phyloP scores from a whole-genome alignment of 2,888 invertebrate genomes.

The Amphipoea oculea region DNA sequence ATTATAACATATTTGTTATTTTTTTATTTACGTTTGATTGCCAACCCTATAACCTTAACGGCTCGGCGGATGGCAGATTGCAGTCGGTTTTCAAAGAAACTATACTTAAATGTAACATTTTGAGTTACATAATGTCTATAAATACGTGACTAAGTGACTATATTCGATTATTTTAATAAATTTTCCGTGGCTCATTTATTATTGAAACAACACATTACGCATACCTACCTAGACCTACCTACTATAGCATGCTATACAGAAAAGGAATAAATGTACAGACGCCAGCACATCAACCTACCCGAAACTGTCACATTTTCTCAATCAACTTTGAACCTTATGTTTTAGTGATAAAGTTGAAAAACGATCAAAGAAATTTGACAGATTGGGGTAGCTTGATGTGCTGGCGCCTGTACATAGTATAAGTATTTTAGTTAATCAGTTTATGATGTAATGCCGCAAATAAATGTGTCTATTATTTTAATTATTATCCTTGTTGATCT shows the following conservation, averaged over 20 bases:
- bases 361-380: no score
- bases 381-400: no score
- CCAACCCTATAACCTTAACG: slow-evolving; percentile 8
- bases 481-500: slow-evolving; percentile 21
- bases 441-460: slow-evolving; percentile 4
- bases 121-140: slow-evolving; percentile 42
- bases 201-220: slow-evolving; percentile 35
- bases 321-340: no score
- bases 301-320: no score
- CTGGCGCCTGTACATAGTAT: not conserved
- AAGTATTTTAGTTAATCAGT: not conserved
- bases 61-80: slow-evolving; percentile 20
- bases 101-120: slow-evolving; percentile 23
- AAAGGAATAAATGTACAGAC: slow-evolving; percentile 18
- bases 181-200: slow-evolving; percentile 46
- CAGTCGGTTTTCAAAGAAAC: slow-evolving; percentile 33
- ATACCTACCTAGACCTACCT: slow-evolving; percentile 5
- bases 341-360: no score
- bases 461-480: not conserved
- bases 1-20: not conserved
- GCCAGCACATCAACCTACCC: no score
- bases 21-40: not conserved
- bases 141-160: slow-evolving; percentile 44
- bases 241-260: not conserved
- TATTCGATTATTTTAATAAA: slow-evolving; percentile 48